A percentile compares a stretch with the other conserved stretches of the same genome.
These are phyloP conservation scores for Hypotaenidia okinawae DNA, from an alignment of 2,797 vertebrate genomes.

Conservation along the genomic window DNA sequence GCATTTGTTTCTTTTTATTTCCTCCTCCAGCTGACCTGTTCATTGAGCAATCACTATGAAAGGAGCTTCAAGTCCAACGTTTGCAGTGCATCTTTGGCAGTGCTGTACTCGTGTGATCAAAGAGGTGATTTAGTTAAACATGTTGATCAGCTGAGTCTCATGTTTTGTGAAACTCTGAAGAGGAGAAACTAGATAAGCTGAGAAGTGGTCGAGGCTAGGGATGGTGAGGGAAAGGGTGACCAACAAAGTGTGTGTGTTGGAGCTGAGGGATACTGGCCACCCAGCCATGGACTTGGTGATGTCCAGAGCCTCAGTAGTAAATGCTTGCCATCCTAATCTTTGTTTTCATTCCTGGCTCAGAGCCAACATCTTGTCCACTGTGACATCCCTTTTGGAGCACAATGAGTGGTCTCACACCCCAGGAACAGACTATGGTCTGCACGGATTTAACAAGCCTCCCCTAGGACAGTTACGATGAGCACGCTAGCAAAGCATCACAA, in stretches of 20 bases:
- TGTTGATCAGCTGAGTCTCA: not conserved
- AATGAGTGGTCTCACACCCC: not conserved
- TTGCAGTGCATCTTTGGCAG: not conserved
- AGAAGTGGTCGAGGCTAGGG: not conserved
- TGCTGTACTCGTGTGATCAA: not conserved
- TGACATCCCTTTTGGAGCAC: not conserved
- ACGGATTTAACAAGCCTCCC: not conserved
- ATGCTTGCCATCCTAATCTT: not conserved
- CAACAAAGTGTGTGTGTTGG: not conserved
- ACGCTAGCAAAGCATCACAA: not conserved
- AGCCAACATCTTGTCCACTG: not conserved
- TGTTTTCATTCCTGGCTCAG: not conserved
- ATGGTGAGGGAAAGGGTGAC: not conserved
- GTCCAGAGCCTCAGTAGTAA: not conserved
- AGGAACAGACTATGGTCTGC: not conserved
- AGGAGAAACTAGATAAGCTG: not conserved
- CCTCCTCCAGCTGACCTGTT: not conserved
- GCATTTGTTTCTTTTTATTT: not conserved
- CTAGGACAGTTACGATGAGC: not conserved
- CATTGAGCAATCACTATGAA: rapidly evolving
- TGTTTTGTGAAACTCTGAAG: not conserved
- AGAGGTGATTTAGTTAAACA: not conserved
- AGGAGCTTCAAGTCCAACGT: not conserved
- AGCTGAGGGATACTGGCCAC: not conserved
- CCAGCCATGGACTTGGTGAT: not conserved